Evolutionary conservation across 1,140 invertebrate genomes (phyloP).

Genomic region (Anastrepha obliqua): DNA sequence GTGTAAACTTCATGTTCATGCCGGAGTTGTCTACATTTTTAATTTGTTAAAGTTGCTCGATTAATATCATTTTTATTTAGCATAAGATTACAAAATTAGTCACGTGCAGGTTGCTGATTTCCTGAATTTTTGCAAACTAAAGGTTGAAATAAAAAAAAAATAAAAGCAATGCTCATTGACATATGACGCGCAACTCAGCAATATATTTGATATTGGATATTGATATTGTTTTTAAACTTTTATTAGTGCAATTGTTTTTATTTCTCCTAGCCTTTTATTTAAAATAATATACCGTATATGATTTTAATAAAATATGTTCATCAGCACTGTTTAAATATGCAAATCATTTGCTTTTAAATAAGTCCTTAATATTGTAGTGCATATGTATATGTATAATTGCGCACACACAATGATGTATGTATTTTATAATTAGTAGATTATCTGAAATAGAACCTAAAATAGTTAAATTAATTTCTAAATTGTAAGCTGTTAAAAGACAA

Average conservation of each 20-base stretch:
- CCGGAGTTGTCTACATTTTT: background rate
- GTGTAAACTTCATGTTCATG: slow-evolving; percentile 16
- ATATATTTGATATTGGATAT: background rate
- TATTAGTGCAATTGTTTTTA: slow-evolving; percentile 49
- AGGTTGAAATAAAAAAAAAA: too few species aligned
- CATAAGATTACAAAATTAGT: slow-evolving; percentile 17
- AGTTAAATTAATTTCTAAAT: too few species aligned
- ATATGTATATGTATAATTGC: too few species aligned
- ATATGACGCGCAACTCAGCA: background rate
- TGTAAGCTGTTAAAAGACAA: too few species aligned
- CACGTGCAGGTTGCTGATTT: background rate
- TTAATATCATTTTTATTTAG: background rate
- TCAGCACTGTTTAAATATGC: background rate
- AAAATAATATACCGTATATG: background rate
- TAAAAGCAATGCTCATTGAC: too few species aligned
- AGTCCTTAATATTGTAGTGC: too few species aligned
- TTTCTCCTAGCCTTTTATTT: slow-evolving; percentile 8
- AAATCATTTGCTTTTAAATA: background rate
- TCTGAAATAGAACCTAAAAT: too few species aligned
- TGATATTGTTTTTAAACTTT: slow-evolving; percentile 6
- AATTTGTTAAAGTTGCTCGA: background rate
- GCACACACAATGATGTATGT: too few species aligned
- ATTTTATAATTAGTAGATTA: too few species aligned
- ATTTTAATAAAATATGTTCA: background rate
- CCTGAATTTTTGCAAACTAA: too few species aligned